Percentiles rank a stretch among this genome's conserved stretches.
Conservation (phyloP, 2,797 vertebrate species). For the Benthosema pterotum region DNA sequence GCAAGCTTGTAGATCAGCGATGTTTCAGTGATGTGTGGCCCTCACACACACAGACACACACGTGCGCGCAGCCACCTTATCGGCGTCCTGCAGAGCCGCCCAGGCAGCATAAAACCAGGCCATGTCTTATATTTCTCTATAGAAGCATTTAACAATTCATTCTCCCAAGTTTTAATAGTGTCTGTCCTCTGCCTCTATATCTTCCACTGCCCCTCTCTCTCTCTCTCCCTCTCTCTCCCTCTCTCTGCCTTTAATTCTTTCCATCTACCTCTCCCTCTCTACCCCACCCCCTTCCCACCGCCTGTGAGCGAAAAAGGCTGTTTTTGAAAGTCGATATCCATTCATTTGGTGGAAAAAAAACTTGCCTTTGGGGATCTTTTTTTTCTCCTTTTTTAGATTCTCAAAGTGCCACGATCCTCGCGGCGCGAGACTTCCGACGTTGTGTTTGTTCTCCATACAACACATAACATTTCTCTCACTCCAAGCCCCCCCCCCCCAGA, state of each 20-base stretch:
- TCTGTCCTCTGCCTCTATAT: conserved; percentile 69
- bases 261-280: conserved; percentile 17
- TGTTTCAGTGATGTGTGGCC: conserved; percentile 9
- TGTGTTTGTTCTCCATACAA: conserved; percentile 68
- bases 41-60: conserved; percentile 20
- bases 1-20: no score
- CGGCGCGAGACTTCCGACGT: conserved; percentile 53
- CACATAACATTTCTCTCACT: conserved; percentile 44
- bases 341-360: conserved; percentile 62
- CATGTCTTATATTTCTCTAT: conserved; percentile 83
- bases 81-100: conserved; percentile 73
- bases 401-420: conserved; percentile 58
- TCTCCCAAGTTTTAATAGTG: conserved; percentile 80
- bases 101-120: conserved; percentile 76
- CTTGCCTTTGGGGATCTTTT: conserved; percentile 56
- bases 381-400: conserved; percentile 66
- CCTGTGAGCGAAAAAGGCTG: conserved; percentile 59
- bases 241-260: background rate
- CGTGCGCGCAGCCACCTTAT: conserved; percentile 67
- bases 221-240: background rate
- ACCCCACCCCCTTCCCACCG: conserved; percentile 39
- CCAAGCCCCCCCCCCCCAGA: conserved; percentile 25
- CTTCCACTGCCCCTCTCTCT: conserved; percentile 26
- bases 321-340: conserved; percentile 75
- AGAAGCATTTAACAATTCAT: conserved; percentile 84